Base-by-base conservation (phyloP, 2,888 invertebrate species). In the Pachymerium ferrugineum region DNA sequence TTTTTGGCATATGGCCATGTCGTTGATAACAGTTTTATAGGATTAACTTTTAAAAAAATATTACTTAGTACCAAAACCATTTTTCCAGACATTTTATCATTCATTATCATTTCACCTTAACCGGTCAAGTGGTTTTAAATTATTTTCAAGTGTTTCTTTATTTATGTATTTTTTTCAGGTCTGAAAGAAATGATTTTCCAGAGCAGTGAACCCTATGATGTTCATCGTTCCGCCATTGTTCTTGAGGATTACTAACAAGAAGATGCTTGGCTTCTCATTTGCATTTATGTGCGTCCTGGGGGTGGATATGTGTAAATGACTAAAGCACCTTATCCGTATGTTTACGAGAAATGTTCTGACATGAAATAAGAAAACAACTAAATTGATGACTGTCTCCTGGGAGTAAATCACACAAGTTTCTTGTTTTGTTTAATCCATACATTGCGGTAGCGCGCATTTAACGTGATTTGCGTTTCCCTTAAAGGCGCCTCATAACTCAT, bases 361-460 rank as follows among this genome's bases (percentile, higher is more conserved):
- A 62, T 28, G 62, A 1, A 28, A 62, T 28, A 62, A 62, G 25
- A 8, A 10, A 28, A 28, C 12, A 62, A 62, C 25, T 1, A n/a
- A 62, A 62, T 62, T 8, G 62, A 62, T 62, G 62, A 62, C 25
- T 62, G 10, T 22, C 62, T 62, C 62, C 12, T 25, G 62, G 12
- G 62, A 62, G n/a, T 62, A 62, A 62, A 62, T 62, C 62, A 62
- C n/a, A 62, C 62, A 62, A 62, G 62, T 62, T 62, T 62, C 62
- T 62, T 62, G 62, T 62, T 62, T 62, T 62, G 62, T n/a, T 25
- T 62, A 62, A 62, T 62, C 62, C 62, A 22, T 12, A 28, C 62
- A 22, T 28, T 62, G 62, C 62, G 22, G 62, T n/a, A 14, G 62
- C 28, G n/a, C 38, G 62, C 62, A 62, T 62, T 62, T 62, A 62